Percentiles rank a stretch among this genome's conserved stretches.
Evolutionary conservation across 2,113 vertebrate genomes (phyloP).

Genomic region (Rhegmatorhina hoffmannsi): DNA sequence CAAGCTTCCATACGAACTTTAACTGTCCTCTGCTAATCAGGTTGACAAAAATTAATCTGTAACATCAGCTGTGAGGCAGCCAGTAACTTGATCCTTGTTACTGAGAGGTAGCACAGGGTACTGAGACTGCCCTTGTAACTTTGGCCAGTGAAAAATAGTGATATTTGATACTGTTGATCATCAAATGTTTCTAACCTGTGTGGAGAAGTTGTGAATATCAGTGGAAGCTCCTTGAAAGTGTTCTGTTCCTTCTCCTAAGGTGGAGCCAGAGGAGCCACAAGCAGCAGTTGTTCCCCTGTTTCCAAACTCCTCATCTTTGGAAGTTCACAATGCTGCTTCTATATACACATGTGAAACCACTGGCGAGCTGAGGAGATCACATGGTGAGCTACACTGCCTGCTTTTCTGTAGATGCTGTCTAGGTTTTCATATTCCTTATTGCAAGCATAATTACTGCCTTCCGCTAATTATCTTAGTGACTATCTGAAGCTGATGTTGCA

Average conservation of each 20-base stretch:
- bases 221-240: neutral
- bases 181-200: neutral
- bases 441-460: neutral
- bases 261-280: neutral
- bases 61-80: slow-evolving; percentile 11
- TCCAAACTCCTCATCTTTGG: neutral
- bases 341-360: neutral
- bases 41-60: slow-evolving; percentile 25
- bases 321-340: neutral
- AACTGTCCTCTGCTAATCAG: neutral
- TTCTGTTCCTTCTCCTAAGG: neutral
- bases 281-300: neutral
- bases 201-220: neutral
- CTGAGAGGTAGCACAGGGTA: neutral
- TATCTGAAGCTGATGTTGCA: neutral
- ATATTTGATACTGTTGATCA: neutral
- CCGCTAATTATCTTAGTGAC: neutral
- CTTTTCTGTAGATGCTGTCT: neutral
- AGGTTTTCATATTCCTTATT: neutral
- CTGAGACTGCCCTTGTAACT: neutral
- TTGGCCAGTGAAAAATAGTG: neutral
- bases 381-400: neutral
- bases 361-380: neutral
- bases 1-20: neutral
- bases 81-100: neutral